phyloP scores from a whole-genome alignment of 2,888 invertebrate genomes.

The Clusia tigrina region DNA sequence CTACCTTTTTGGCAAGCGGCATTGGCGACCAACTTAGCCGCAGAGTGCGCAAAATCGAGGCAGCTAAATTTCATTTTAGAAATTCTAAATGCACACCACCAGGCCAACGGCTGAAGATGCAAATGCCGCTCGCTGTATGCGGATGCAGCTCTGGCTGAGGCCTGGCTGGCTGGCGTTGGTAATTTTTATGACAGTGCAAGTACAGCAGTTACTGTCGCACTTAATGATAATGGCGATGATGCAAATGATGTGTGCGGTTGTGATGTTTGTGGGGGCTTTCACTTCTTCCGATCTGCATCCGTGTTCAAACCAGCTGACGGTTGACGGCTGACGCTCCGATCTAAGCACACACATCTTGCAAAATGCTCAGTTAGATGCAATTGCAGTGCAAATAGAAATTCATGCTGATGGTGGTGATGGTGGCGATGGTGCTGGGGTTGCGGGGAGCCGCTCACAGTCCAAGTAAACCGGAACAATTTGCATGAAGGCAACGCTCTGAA shows the following conservation, averaged over 20 bases:
- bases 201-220: neutral
- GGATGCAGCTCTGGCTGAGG: conserved; percentile 1
- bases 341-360: neutral
- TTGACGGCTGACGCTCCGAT: neutral
- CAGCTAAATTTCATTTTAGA: neutral
- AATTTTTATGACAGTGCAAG: no score
- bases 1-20: conserved; percentile 48
- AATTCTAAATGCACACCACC: conserved; percentile 14
- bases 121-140: conserved; percentile 3
- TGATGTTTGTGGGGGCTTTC: conserved; percentile 27
- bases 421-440: neutral
- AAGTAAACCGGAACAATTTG: neutral
- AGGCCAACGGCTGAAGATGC: conserved; percentile 7
- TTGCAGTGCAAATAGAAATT: neutral
- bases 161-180: no score
- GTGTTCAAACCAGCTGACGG: neutral
- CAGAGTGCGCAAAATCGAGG: neutral
- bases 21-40: no score
- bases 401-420: neutral
- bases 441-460: no score
- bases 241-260: neutral
- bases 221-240: neutral
- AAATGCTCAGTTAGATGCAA: no score
- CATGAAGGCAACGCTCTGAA: no score
- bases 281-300: conserved; percentile 35